Conservation (phyloP, 2,797 vertebrate genomes). For the Syngnathus acus region DNA sequence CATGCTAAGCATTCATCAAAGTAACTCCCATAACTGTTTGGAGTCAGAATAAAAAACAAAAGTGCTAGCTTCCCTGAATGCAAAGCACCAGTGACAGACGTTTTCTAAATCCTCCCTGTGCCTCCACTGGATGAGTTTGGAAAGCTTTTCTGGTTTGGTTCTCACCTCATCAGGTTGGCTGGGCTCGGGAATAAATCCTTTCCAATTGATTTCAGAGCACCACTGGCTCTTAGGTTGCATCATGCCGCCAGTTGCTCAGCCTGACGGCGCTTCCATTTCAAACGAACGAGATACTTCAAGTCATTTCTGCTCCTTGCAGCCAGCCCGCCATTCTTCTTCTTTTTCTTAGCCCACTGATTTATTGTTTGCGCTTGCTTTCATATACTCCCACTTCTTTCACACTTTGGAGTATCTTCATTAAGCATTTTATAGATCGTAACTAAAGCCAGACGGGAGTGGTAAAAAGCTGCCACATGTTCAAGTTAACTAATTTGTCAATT, state of each 20-base stretch:
- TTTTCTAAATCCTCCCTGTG: background rate
- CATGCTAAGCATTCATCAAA: background rate
- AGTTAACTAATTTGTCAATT: too few relatives aligned
- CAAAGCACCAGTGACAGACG: background rate
- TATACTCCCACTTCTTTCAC: conserved; percentile 53
- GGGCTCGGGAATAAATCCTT: background rate
- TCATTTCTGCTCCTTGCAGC: conserved; percentile 10
- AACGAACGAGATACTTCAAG: background rate
- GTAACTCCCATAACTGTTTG: background rate
- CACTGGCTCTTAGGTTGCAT: background rate
- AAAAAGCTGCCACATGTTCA: conserved; percentile 1
- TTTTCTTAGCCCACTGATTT: conserved; percentile 35
- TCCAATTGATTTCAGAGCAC: background rate
- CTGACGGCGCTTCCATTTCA: background rate
- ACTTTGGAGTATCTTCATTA: conserved; percentile 52
- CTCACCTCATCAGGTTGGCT: background rate
- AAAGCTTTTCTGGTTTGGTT: background rate
- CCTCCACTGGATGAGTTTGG: background rate
- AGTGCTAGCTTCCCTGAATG: background rate
- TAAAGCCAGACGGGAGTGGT: conserved; percentile 43
- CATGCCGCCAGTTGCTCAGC: background rate
- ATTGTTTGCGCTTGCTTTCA: conserved; percentile 49
- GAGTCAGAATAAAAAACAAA: background rate
- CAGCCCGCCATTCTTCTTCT: conserved; percentile 52
- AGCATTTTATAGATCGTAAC: conserved; percentile 30